Base-by-base conservation (phyloP, 1,140 invertebrate genomes). In the Listronotus bonariensis region DNA sequence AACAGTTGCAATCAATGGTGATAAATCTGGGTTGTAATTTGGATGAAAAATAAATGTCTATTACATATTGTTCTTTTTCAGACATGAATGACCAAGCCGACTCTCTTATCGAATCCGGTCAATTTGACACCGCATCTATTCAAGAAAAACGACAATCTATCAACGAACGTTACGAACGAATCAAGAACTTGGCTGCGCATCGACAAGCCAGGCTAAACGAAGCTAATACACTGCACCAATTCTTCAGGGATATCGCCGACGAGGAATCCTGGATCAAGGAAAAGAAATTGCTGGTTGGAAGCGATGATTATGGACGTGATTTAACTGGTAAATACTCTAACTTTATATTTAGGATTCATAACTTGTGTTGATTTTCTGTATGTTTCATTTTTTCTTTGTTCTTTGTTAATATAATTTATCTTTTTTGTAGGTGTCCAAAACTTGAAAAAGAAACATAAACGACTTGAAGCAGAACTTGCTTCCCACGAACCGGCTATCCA, bases 241-340 rank as follows among this genome's bases (percentile, higher is more conserved):
- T 99, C 89, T 96, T 99, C 86, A 84, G 97, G 48, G 97, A 99
- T 78, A 98, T 99, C 77, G 97, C 97, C 68, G 97, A 99, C 79
- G 97, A 99, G 80, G 97, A 99, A 80, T 96, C 94, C n/a, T 99
- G 97, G 97, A 99, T 99, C 76, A 98, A 98, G 78, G 97, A 99
- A 76, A 99, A 99, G 85, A 99, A 99, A 79, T 81, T 99, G 11
- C 82, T 99, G 6, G 96, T 99, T 1, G 92, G 94, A 6, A 98
- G 95, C 3, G 97, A 98, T 78, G 97, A 99, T 78, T 99, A 98
- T 79, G 97, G 97, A 0, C 90, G 96, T 61, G 97, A 99, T 79
- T 82, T 99, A 71, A 99, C 96, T 10, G 96, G 62, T 65, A 49
- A 42, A 1, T 3, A 49, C 14, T 11, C 38, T n/a, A n/a, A n/a